Percentiles rank a stretch among this genome's conserved stretches.
These are phyloP conservation scores for Schlechtendalia chinensis DNA, from an alignment of 1,140 invertebrate species.

Conservation along the genomic window DNA sequence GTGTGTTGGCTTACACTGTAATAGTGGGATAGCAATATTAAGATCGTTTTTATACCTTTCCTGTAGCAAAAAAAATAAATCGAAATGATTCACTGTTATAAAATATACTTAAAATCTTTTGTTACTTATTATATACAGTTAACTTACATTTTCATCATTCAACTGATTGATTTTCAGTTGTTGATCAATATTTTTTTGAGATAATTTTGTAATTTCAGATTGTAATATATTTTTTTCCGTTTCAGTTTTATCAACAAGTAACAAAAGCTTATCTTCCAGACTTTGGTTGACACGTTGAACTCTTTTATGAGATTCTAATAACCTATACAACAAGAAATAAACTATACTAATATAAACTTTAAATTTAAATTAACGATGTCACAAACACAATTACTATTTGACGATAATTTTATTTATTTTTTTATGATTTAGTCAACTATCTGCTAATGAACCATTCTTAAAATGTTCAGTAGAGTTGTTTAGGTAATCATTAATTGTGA, in stretches of 20 bases:
- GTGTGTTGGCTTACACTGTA: constrained; percentile 93
- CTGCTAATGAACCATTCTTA: too few relatives aligned
- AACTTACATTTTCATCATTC: constrained; percentile 87
- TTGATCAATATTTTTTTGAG: constrained; percentile 82
- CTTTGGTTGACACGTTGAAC: constrained; percentile 94
- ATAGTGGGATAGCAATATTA: constrained; percentile 86
- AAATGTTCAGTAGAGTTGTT: too few relatives aligned
- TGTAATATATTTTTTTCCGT: constrained; percentile 84
- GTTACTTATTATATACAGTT: not conserved
- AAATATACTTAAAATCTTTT: too few relatives aligned
- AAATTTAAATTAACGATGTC: too few relatives aligned
- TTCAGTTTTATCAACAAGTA: constrained; percentile 89
- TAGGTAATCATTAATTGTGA: too few relatives aligned
- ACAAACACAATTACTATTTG: too few relatives aligned
- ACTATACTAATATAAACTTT: not conserved
- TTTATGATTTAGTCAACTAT: too few relatives aligned
- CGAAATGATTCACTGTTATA: not conserved
- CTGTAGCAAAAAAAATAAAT: constrained; percentile 62
- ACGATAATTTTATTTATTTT: too few relatives aligned
- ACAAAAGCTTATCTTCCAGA: constrained; percentile 89
- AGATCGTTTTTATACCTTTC: constrained; percentile 93
- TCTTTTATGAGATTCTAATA: constrained; percentile 89
- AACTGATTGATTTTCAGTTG: constrained; percentile 81
- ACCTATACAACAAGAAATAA: constrained; percentile 59
- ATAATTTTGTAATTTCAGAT: constrained; percentile 82